Evolutionary conservation across 2,888 invertebrate genomes (phyloP), one percentile per base, ranked within the genome.

Genomic region (Urechis unicinctus): DNA sequence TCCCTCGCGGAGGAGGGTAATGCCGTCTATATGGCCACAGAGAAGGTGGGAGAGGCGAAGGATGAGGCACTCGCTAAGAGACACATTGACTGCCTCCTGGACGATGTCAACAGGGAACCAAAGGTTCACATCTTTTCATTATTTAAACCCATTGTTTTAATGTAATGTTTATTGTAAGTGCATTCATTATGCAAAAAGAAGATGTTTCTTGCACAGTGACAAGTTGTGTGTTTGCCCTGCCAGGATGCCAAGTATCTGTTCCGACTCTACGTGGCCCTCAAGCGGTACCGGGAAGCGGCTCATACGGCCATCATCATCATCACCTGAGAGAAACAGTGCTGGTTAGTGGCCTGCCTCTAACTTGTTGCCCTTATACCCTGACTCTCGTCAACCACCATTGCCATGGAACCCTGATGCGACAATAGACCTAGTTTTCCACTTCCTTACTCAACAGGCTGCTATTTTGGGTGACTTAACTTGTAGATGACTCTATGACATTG

Each of bases 221-320:
- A n/a, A n/a, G n/a, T n/a, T n/a, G n/a, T n/a, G n/a, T n/a, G n/a
- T n/a, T 36, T 36, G 36, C 55, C 52, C 21, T 45, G 45, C 55
- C 63, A 85, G 85, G 97, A 98, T 81, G 91, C 97, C 0, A 91
- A 94, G 62, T 94, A 91, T 73, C 78, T 97, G 54, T 96, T 97
- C 78, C 85, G 92, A 21, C 81, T 97, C 51, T 98, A 98, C 77
- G 94, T 97, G 88, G 93, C 94, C 0, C 83, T 92, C 67, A 88
- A 89, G 67, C 91, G 93, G 78, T 95, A 88, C 72, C 84, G 86
- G 52, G 97, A 98, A 77, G 98, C 97, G 0, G 93, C 95, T 0
- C 94, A 95, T 78, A 96, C 96, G 1, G 98, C 98, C 9, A 86
- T 96, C 41, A 93, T 98, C 41, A 93, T 98, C 68, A 95, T 98